Evolutionary conservation across 1,140 invertebrate genomes (phyloP).

Genomic region (Homalodisca vitripennis): DNA sequence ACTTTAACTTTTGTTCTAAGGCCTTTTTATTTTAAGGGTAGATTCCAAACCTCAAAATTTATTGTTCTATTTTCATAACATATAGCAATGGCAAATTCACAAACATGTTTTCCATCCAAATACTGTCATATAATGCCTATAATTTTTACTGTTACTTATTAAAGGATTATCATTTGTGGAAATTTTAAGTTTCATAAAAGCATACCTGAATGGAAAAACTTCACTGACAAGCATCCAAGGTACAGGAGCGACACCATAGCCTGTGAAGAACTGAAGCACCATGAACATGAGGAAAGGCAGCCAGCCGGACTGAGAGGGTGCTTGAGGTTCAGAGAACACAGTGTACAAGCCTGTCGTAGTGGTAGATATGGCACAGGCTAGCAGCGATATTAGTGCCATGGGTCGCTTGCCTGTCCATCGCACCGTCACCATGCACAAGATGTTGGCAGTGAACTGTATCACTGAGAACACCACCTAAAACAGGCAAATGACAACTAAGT

Average conservation of each 20-base stretch:
- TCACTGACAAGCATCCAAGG: constrained; percentile 41
- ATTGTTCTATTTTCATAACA: too few relatives aligned
- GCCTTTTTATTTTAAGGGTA: too few relatives aligned
- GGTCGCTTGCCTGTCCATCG: constrained; percentile 46
- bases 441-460: constrained; percentile 33
- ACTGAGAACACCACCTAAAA: constrained; percentile 37
- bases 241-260: constrained; percentile 35
- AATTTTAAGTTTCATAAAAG: too few relatives aligned
- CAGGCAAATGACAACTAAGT: background rate
- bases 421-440: constrained; percentile 36
- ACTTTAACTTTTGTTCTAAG: too few relatives aligned
- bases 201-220: constrained; percentile 39
- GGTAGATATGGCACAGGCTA: constrained; percentile 38
- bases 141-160: too few relatives aligned
- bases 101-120: too few relatives aligned
- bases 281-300: constrained; percentile 33
- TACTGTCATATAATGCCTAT: too few relatives aligned
- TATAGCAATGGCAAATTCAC: too few relatives aligned
- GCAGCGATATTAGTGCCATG: constrained; percentile 43
- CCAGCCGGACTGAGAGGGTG: constrained; percentile 22
- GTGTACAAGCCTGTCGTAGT: constrained; percentile 16
- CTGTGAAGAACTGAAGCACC: constrained; percentile 33
- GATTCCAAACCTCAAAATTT: too few relatives aligned
- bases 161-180: too few relatives aligned
- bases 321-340: background rate